Base-by-base conservation (phyloP, 2,797 vertebrate genomes). In the Catostomus latipinnis region DNA sequence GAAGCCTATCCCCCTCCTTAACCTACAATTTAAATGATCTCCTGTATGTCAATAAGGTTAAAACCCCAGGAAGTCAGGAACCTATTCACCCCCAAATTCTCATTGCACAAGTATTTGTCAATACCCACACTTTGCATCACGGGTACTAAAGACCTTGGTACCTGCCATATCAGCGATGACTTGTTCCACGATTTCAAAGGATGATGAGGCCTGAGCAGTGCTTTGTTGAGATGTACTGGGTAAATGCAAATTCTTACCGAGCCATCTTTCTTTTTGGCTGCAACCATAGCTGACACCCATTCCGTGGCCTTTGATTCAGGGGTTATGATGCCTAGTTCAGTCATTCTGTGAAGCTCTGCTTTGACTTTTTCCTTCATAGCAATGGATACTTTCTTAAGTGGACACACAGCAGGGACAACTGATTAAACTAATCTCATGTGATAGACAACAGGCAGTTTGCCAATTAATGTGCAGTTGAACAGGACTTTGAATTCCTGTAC, bases 181-280 rank as follows among this genome's bases (percentile, higher is more conserved):
- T 13, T 68, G 68, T 22, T 78, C 69, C 1, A 52, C n/a, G 13
- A 50, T 68, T 54, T 82, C n/a, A 67, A n/a, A 4, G 43, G 77
- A n/a, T 71, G 56, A 14, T 68, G 65, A 6, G 79, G 56, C 22
- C 74, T 65, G 14, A 77, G 67, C 34, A 77, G 49, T 1, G 74
- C 67, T 72, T 82, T 73, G 43, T 78, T 81, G 11, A 76, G 72
- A 53, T 81, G 66, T 0, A 76, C 58, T 7, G 80, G 71, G 49
- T 75, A 66, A 48, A 74, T 69, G 45, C 81, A 78, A 2, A 74
- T 8, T 18, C 14, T 57, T 1, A 68, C 72, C 3, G 56, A 49
- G 1, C 68, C 52, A 71, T 71, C 72, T 8, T 72, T 83, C 43
- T 80, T 83, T 4, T 16, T 10, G 57, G 58, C 65, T 12, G 57